A percentile compares a stretch with the other conserved stretches of the same genome.
Evolutionary conservation across 2,888 invertebrate genomes (phyloP).

Genomic region (Yponomeuta cagnagella): DNA sequence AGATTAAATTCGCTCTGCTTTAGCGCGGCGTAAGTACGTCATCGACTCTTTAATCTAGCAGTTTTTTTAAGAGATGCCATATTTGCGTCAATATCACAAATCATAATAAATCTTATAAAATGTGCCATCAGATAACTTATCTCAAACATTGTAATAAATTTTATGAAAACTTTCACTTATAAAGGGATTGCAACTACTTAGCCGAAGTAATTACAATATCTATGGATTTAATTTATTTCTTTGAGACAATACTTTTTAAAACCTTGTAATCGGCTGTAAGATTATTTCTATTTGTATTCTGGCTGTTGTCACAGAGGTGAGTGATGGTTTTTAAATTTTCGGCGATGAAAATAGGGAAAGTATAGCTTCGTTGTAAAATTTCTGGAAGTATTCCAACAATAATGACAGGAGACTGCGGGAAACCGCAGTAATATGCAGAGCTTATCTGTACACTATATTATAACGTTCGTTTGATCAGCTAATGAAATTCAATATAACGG

Average conservation of each 20-base stretch:
- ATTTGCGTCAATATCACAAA: background rate
- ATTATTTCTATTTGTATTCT: slow-evolving; percentile 68
- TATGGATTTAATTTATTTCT: slow-evolving; percentile 13
- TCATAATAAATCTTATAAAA: background rate
- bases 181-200: background rate
- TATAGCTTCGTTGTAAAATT: slow-evolving; percentile 65
- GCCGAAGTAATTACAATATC: background rate
- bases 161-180: background rate
- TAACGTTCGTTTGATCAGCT: slow-evolving; percentile 4
- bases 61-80: background rate
- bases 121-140: slow-evolving; percentile 1
- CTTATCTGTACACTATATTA: slow-evolving; percentile 15
- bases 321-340: slow-evolving; percentile 74
- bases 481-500: slow-evolving; percentile 5
- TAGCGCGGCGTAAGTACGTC: background rate
- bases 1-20: background rate
- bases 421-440: slow-evolving; percentile 52
- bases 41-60: background rate
- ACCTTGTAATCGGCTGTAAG: slow-evolving; percentile 70
- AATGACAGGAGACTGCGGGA: slow-evolving; percentile 62
- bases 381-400: slow-evolving; percentile 64
- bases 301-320: slow-evolving; percentile 71
- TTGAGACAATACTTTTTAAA: slow-evolving; percentile 25
- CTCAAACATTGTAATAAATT: background rate
- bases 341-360: slow-evolving; percentile 74